A percentile compares a stretch with the other conserved stretches of the same genome.
phyloP scores from a whole-genome alignment of 2,113 vertebrate species.

The Mormoops blainvillei region DNA sequence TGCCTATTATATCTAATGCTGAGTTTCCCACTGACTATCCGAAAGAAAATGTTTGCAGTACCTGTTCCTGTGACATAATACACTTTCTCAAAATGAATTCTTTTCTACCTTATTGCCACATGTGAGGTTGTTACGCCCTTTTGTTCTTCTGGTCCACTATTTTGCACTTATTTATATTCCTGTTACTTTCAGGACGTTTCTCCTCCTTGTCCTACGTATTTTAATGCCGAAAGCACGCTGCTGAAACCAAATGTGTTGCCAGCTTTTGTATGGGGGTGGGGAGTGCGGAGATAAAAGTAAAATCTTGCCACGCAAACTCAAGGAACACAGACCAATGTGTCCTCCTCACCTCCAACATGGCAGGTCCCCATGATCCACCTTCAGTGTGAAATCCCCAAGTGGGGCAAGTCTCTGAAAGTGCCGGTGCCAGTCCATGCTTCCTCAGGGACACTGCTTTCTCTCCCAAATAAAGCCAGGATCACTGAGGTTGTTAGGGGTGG shows the following conservation, averaged over 20 bases:
- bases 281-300: background rate
- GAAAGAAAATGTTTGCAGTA: background rate
- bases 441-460: background rate
- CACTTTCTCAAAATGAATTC: background rate
- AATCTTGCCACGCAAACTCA: background rate
- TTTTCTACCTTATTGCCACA: background rate
- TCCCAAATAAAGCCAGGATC: background rate
- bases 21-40: background rate
- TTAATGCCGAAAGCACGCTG: background rate
- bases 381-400: background rate
- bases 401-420: background rate
- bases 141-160: background rate
- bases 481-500: accelerated
- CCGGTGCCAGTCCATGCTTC: background rate
- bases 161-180: background rate
- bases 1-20: background rate
- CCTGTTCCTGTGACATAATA: background rate
- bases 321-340: background rate
- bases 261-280: background rate
- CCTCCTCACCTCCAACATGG: background rate
- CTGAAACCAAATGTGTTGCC: background rate
- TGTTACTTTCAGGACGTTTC: background rate
- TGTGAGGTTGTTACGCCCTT: background rate
- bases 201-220: background rate
- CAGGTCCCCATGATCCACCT: background rate